Base-by-base conservation (phyloP, 2,888 invertebrate genomes). In the Zhengitettix transpicula region DNA sequence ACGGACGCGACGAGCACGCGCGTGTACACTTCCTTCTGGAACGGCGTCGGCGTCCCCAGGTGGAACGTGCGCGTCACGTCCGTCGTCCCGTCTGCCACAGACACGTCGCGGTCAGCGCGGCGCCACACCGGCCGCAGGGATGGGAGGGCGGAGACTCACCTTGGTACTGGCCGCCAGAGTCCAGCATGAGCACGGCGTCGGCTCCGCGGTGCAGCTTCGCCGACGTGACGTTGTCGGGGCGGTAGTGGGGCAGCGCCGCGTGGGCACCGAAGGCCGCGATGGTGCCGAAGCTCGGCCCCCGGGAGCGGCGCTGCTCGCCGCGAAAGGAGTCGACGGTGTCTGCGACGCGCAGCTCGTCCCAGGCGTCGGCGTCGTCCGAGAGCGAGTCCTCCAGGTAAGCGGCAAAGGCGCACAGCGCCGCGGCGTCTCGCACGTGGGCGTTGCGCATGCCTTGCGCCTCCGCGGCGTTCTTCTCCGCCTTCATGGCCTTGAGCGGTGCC, bases 121-220 rank as follows among this genome's bases (percentile, higher is more conserved):
- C n/a, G 14, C 15, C 12, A 41, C n/a, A 42, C 42, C 17, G 16
- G 40, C n/a, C 53, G 40, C 9, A 12, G 1, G 40, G n/a, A 12
- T 11, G 9, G n/a, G n/a, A 12, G 9, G 40, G 17, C n/a, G 55
- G 40, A n/a, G n/a, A 44, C 64, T 66, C 72, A 86, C 87, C 86
- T 63, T 80, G 80, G 74, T 96, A 98, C 72, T 98, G 98, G 58
- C 91, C 96, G 15, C 98, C 99, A 1, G 96, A 95, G 69, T 96
- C 96, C 66, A 96, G 82, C 41, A 98, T 82, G 62, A 95, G 80
- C 62, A 94, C 80, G 28, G 28, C 28, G 28, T 28, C 28, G 0
- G 95, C 83, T 63, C 89, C 89, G 64, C 79, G 81, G 58, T 81
- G 84, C 41, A 97, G 81, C 9, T 79, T 73, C 55, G 72, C 64